These are phyloP conservation scores for Abrostola tripartita DNA, from an alignment of 2,888 invertebrate genomes.

Conservation along the genomic window DNA sequence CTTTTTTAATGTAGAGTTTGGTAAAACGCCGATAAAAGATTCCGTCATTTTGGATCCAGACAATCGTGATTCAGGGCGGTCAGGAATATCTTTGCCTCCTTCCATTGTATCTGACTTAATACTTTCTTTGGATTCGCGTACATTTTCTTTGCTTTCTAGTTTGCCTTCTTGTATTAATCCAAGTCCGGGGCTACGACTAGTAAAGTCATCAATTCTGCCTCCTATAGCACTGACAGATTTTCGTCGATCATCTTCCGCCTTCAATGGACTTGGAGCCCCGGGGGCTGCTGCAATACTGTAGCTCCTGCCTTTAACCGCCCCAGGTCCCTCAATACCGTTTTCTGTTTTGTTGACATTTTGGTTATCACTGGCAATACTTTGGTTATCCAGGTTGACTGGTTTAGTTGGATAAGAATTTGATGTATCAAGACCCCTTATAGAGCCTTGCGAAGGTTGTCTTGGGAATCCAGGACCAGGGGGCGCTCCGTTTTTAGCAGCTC, in stretches of 20 bases:
- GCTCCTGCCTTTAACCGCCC: conserved; percentile 85
- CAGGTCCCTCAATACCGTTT: conserved; percentile 77
- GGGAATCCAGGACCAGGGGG: conserved; percentile 64
- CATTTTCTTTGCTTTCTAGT: conserved; percentile 80
- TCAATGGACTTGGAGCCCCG: conserved; percentile 80
- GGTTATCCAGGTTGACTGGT: conserved; percentile 84
- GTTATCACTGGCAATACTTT: conserved; percentile 71
- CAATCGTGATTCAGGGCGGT: conserved; percentile 83
- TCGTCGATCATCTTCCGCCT: conserved; percentile 84
- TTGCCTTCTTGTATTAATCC: conserved; percentile 84
- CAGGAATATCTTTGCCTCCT: conserved; percentile 67
- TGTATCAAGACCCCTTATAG: conserved; percentile 76
- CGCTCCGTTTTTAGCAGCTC: conserved; percentile 68
- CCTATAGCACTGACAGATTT: conserved; percentile 85
- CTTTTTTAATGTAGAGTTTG: conserved; percentile 74
- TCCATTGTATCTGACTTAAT: conserved; percentile 77
- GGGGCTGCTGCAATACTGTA: conserved; percentile 86
- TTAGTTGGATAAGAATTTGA: conserved; percentile 74
- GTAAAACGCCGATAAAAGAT: conserved; percentile 82
- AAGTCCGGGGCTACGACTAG: conserved; percentile 77
- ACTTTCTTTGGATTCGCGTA: conserved; percentile 81
- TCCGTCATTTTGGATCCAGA: conserved; percentile 85
- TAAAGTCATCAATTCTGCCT: conserved; percentile 77
- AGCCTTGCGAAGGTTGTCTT: conserved; percentile 82
- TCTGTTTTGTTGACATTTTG: conserved; percentile 76